Percentiles rank a stretch among this genome's conserved stretches.
Conservation (phyloP, 2,797 vertebrate species). For the Hoplostethus atlanticus region DNA sequence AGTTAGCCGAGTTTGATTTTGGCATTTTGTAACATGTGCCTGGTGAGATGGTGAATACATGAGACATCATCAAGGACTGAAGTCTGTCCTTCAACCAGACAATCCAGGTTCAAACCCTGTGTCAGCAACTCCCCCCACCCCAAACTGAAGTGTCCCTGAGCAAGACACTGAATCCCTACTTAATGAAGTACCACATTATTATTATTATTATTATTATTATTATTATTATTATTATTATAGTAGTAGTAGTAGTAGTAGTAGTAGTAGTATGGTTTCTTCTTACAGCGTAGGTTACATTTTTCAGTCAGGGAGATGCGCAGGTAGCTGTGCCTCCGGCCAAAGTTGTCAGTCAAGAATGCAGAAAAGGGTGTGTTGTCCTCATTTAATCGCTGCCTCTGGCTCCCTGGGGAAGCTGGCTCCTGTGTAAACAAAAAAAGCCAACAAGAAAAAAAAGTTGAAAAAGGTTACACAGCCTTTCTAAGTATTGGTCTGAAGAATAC, state of each 20-base stretch:
- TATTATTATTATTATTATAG: no score
- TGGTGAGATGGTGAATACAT: no score
- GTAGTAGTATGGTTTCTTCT: slow-evolving; percentile 81
- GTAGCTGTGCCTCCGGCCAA: slow-evolving; percentile 93
- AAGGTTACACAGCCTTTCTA: background rate
- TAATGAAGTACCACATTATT: no score
- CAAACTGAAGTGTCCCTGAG: background rate
- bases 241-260: no score
- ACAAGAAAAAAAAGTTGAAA: background rate
- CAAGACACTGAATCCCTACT: no score
- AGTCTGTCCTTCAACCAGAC: background rate
- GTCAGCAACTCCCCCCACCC: background rate
- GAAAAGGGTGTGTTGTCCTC: slow-evolving; percentile 87
- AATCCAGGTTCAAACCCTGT: background rate
- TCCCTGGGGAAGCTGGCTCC: slow-evolving; percentile 67
- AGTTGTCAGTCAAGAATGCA: slow-evolving; percentile 91
- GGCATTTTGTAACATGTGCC: no score
- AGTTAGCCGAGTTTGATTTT: no score
- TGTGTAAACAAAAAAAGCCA: slow-evolving; percentile 49
- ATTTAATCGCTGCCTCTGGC: slow-evolving; percentile 69
- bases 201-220: no score
- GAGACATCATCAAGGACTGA: background rate
- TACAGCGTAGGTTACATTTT: slow-evolving; percentile 98
- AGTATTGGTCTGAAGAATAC: background rate
- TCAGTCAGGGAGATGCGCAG: slow-evolving; percentile 96